These are phyloP conservation scores for Nephrocerus scutellatus DNA, from an alignment of 2,888 invertebrate genomes.

Conservation along the genomic window DNA sequence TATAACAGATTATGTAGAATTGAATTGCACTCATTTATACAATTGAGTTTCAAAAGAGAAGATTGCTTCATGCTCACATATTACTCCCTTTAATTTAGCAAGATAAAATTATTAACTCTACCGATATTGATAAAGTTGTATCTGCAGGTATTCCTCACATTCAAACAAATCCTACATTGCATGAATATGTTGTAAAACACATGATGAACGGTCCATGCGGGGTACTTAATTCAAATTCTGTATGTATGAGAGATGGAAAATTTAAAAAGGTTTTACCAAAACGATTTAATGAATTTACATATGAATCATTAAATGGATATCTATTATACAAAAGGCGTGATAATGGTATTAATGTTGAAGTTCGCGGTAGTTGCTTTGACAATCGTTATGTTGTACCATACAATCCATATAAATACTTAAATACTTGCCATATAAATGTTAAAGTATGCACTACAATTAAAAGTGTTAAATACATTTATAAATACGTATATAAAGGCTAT, in stretches of 20 bases:
- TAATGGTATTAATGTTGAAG: constrained; percentile 18
- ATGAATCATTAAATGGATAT: constrained; percentile 27
- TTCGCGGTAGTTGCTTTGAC: constrained; percentile 25
- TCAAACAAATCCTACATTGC: constrained; percentile 9
- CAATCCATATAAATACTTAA: constrained; percentile 21
- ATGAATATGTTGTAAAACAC: constrained; percentile 14
- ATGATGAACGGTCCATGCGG: constrained; percentile 24
- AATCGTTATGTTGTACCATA: constrained; percentile 37
- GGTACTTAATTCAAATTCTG: constrained; percentile 11
- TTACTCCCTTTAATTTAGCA: no score
- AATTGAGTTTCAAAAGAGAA: no score
- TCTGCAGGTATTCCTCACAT: constrained; percentile 21
- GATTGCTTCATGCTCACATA: no score
- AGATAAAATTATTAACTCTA: no score
- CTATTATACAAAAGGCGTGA: constrained; percentile 25
- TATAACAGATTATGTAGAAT: no score
- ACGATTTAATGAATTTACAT: constrained; percentile 24
- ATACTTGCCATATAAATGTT: constrained; percentile 32
- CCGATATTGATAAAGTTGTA: constrained; percentile 15
- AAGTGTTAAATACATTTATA: constrained; percentile 31
- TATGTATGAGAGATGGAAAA: constrained; percentile 20
- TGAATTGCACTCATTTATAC: no score
- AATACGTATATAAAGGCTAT: constrained; percentile 30
- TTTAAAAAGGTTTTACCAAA: constrained; percentile 32
- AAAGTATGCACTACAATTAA: constrained; percentile 27